Conservation (phyloP, 2,113 vertebrate species). For the Hippolais icterina region DNA sequence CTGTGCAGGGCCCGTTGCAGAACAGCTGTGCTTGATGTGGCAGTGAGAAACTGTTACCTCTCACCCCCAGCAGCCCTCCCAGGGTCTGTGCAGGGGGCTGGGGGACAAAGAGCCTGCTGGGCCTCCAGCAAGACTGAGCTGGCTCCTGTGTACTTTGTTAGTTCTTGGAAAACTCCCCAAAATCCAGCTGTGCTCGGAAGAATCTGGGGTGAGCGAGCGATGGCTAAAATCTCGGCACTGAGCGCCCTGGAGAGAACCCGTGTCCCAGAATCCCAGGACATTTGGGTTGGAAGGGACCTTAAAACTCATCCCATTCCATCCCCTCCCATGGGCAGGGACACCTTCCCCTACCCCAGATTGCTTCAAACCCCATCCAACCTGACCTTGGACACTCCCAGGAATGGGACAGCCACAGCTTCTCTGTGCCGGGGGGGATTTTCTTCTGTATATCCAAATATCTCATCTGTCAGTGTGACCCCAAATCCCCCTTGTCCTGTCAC, state of each 20-base stretch:
- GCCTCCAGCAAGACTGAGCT: background rate
- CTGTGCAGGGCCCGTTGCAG: fast-evolving
- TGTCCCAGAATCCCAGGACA: background rate
- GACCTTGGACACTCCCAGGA: background rate
- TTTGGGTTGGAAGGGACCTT: background rate
- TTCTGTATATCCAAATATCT: background rate
- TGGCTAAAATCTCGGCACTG: background rate
- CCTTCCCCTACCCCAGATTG: fast-evolving
- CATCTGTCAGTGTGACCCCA: background rate
- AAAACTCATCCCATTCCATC: background rate
- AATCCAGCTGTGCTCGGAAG: background rate
- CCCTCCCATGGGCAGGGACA: fast-evolving
- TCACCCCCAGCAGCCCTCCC: background rate
- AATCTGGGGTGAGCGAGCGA: background rate
- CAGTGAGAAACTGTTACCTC: background rate
- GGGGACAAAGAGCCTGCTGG: background rate
- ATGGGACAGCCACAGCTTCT: background rate
- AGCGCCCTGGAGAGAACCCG: fast-evolving
- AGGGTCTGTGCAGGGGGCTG: background rate
- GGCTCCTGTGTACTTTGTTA: background rate
- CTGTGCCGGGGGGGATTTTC: background rate
- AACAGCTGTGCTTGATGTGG: background rate
- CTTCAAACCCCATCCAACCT: fast-evolving
- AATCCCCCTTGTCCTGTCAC: background rate
- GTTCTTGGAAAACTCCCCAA: background rate